Base-by-base conservation (phyloP, 2,797 vertebrate genomes). In the Pogonophryne albipinna region DNA sequence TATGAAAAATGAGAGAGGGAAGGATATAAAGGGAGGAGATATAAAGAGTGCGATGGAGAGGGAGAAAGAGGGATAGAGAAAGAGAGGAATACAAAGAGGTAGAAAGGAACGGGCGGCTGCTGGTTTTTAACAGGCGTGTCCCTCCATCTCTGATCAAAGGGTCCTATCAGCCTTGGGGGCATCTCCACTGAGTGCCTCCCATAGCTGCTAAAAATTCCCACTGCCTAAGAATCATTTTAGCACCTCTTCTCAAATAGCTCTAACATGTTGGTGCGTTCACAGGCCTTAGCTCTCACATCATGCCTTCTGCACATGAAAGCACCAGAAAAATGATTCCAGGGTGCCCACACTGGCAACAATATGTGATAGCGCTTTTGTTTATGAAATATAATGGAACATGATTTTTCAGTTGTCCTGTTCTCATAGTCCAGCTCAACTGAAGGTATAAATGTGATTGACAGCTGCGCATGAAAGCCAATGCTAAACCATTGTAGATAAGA, bases 131-230 rank as follows among this genome's bases (percentile, higher is more conserved):
- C 91, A 90, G 90, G 83, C 87, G 76, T 93, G 90, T 91, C 87
- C 87, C 90, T 87, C 87, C 87, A 85, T 89, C 87, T 90, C 84
- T 89, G 89, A 94, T 93, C 91, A 93, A 93, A 93, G 91, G 82
- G 23, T 88, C 80, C 85, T 69, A 91, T 92, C 91, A 90, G 87
- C 86, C 92, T 91, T 79, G 41, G 75, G 90, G 88, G 87, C 84
- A 86, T 89, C 83, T 88, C 69, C 53, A 78, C 79, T 61, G 73
- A 90, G 81, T 73, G 85, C 79, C 85, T 90, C 82, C 80, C 83
- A 77, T 87, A 78, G 88, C 87, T 89, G 85, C 85, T 85, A 68
- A 90, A 86, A 85, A 87, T 87, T 87, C 85, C 71, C 60, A 71
- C 84, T 85, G 79, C 82, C 80, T 65, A 45, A 77, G 80, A 89